Base-by-base conservation (phyloP, 2,888 invertebrate genomes). In the Orthosia incerta region DNA sequence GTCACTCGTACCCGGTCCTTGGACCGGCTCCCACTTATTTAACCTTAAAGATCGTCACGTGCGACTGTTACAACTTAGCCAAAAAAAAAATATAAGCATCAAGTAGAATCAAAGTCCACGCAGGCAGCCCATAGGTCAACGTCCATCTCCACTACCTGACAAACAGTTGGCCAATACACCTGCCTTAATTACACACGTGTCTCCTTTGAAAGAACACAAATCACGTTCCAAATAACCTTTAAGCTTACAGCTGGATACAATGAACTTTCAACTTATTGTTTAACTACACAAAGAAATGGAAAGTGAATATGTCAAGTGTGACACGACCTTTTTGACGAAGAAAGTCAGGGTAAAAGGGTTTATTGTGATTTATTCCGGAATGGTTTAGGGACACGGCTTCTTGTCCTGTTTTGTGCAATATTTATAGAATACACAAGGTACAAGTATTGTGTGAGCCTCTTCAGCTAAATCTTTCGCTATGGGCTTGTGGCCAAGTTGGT, bases 191-290 rank as follows among this genome's bases (percentile, higher is more conserved):
- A 51, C 13, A 69, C 45, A 62, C 70, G 12, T 51, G 71, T 26
- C 51, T 20, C 15, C 20, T 67, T 55, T 53, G 4, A 31, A 26
- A n/a, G 16, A 23, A 53, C 39, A 45, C 15, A 60, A 48, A 59
- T 20, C 20, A 55, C 26, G n/a, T 16, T 63, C 26, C 23, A 46
- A 18, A 7, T 53, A 59, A 59, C 76, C 62, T 76, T 71, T 59
- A 20, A 26, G 18, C n/a, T 18, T 18, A 53, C 53, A 70, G 23
- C 57, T 70, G 48, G 18, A 51, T 9, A 53, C 71, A 16, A 55
- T 77, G 59, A 76, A 63, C 77, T 76, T 77, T 63, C 4, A 18
- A 20, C 39, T 55, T 63, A 76, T 76, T 77, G 78, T 76, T 77
- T 63, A 59, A 71, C 15, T 63, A 60, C 39, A 77, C 61, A 76